Conservation (phyloP, 2,113 vertebrate genomes). For the Naja naja region DNA sequence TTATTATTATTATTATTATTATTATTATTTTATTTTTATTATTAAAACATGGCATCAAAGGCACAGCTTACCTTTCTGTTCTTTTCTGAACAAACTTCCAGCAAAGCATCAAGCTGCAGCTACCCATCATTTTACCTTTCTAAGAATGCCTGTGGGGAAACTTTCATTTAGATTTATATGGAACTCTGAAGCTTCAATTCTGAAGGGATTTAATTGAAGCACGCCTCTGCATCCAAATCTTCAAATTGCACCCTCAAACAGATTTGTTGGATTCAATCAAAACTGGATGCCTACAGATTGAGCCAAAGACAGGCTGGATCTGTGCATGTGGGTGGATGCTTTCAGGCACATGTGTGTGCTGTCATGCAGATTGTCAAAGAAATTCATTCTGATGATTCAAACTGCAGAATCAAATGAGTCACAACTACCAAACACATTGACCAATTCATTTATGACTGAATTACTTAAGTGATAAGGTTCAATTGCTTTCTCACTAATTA, state of each 20-base stretch:
- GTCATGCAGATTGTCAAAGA: neutral
- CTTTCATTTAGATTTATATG: neutral
- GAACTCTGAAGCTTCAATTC: neutral
- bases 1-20: neutral
- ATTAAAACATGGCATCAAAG: neutral
- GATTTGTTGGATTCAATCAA: neutral
- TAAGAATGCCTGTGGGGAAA: neutral
- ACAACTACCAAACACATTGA: neutral
- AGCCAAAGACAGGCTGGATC: neutral
- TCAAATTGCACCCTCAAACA: neutral
- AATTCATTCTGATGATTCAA: neutral
- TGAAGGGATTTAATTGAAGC: neutral
- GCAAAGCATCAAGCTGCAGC: neutral
- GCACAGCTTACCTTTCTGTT: neutral
- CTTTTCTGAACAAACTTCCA: neutral
- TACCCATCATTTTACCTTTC: neutral
- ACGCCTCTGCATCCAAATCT: neutral
- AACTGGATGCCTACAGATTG: neutral
- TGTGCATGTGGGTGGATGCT: neutral
- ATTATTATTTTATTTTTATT: too few relatives aligned
- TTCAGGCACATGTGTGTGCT: neutral
- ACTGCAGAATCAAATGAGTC: neutral
- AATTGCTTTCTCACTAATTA: neutral
- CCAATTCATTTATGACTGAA: neutral
- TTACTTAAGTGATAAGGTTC: neutral